These are phyloP conservation scores for Aldrovandia affinis DNA, from an alignment of 2,797 vertebrate species.

Conservation along the genomic window DNA sequence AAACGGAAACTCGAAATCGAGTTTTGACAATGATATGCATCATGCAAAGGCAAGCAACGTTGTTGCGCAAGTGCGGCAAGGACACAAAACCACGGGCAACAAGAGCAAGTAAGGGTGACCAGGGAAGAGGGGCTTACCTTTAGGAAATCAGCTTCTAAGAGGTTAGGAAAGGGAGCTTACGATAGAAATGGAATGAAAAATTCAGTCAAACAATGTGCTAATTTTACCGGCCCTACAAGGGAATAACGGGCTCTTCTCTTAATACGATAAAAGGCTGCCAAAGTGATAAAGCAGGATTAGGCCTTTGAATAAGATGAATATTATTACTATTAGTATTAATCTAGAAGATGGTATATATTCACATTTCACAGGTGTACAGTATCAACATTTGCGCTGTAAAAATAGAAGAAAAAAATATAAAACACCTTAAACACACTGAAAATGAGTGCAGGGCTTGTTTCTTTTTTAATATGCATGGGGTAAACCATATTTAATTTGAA, in stretches of 20 bases:
- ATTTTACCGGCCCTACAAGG: slow-evolving; percentile 46
- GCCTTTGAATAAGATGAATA: background rate
- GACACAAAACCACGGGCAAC: background rate
- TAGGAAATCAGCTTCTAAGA: slow-evolving; percentile 89
- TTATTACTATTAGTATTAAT: background rate
- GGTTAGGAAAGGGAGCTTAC: slow-evolving; percentile 95
- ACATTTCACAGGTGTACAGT: background rate
- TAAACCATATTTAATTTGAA: background rate
- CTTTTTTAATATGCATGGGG: background rate
- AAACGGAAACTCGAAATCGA: background rate
- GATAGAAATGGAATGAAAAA: slow-evolving; percentile 83
- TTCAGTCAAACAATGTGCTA: slow-evolving; percentile 80
- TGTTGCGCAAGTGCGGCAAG: background rate
- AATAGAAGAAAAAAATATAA: too few relatives aligned
- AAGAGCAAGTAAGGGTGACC: slow-evolving; percentile 32
- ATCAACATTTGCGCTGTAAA: background rate
- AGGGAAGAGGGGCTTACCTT: slow-evolving; percentile 84
- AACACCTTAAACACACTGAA: too few relatives aligned
- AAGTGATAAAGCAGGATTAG: background rate
- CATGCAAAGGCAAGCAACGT: slow-evolving; percentile 16
- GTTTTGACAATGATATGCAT: background rate
- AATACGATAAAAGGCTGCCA: background rate
- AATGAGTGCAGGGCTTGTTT: too few relatives aligned
- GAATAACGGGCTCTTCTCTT: background rate
- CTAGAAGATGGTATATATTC: slow-evolving; percentile 41